Conservation (phyloP, 2,113 vertebrate species). For the Rattus rattus region DNA sequence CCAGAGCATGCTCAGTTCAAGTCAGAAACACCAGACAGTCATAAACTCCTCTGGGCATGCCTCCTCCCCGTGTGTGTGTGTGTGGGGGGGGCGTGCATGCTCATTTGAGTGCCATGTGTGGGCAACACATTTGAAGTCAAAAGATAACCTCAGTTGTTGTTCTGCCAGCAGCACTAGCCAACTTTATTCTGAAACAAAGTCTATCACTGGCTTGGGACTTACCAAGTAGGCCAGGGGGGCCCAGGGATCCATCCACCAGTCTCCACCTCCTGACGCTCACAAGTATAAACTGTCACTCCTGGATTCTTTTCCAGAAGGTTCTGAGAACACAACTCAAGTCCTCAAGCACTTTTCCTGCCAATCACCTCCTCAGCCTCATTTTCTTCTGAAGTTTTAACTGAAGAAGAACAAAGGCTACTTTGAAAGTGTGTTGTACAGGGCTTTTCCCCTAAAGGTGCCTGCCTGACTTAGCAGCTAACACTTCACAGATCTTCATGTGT, state of each 20-base stretch:
- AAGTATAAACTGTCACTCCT: neutral
- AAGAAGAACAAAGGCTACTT: neutral
- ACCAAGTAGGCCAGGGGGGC: neutral
- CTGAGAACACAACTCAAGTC: neutral
- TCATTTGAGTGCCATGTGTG: neutral
- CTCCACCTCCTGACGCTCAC: too few relatives aligned
- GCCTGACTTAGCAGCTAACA: neutral
- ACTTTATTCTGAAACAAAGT: neutral
- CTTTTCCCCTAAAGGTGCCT: neutral
- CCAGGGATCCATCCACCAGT: neutral
- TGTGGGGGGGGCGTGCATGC: neutral
- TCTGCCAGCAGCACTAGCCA: neutral
- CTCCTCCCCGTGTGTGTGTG: neutral
- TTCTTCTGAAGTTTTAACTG: neutral
- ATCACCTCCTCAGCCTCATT: neutral
- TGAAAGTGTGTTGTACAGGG: neutral
- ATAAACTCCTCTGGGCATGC: neutral
- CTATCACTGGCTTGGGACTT: neutral
- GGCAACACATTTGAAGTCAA: neutral
- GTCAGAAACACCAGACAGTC: neutral
- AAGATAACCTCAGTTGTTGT: neutral
- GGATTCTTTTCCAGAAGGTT: neutral
- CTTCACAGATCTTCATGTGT: neutral
- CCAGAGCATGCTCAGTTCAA: neutral
- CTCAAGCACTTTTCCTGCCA: neutral